phyloP scores from a whole-genome alignment of 1,140 invertebrate genomes.

The Drosophila jambulina region DNA sequence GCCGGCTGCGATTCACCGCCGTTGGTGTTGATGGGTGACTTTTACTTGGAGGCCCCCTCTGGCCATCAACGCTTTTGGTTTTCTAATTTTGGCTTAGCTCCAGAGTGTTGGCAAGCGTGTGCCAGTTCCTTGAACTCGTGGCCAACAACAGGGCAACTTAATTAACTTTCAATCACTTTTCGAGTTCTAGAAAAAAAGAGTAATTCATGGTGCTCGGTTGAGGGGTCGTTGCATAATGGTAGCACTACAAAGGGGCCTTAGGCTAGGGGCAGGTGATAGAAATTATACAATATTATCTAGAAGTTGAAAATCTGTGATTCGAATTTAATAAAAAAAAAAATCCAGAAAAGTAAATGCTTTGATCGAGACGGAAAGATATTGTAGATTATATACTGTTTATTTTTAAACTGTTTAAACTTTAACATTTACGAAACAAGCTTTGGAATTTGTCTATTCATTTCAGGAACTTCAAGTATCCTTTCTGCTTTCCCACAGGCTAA shows the following conservation, averaged over 20 bases:
- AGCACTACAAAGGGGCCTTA: neutral
- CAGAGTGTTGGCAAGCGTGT: constrained; percentile 26
- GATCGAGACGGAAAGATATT: too few species aligned
- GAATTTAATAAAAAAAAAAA: neutral
- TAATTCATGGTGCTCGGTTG: constrained; percentile 39
- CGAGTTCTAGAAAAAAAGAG: constrained; percentile 30
- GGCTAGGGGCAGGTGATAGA: neutral
- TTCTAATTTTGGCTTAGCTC: constrained; percentile 44
- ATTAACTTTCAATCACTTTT: constrained; percentile 72
- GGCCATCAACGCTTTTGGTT: constrained; percentile 33
- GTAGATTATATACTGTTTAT: too few species aligned
- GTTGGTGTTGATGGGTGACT: constrained; percentile 80
- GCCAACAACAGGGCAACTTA: constrained; percentile 57
- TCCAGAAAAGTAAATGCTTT: too few species aligned
- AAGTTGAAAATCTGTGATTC: neutral
- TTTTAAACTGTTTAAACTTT: too few species aligned
- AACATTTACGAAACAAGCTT: too few species aligned
- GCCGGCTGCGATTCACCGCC: constrained; percentile 43
- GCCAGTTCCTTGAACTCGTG: constrained; percentile 73
- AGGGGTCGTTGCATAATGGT: constrained; percentile 43
- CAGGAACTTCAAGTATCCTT: neutral
- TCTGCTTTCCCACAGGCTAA: neutral
- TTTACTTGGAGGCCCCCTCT: constrained; percentile 64
- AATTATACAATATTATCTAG: neutral
- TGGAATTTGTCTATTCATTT: too few species aligned